A percentile compares a stretch with the other conserved stretches of the same genome.
Evolutionary conservation across 1,140 invertebrate species (phyloP).

Genomic region (Rhizoglyphus robini): DNA sequence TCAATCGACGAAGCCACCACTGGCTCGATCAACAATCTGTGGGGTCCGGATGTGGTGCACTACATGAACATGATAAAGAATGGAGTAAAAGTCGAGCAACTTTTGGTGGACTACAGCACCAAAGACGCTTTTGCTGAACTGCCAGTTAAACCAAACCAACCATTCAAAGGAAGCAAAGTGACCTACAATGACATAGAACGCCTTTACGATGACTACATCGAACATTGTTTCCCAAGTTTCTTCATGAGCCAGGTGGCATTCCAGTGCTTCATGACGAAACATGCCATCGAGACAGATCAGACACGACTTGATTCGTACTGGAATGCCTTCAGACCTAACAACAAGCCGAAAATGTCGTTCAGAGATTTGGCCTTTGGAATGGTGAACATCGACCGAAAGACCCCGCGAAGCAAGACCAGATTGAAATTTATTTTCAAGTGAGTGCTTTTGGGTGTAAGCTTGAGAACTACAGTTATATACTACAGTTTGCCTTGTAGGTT

Average conservation of each 20-base stretch:
- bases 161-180: conserved; percentile 1
- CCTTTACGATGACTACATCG: conserved; percentile 21
- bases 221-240: conserved; percentile 21
- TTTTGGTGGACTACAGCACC: not conserved
- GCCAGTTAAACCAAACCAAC: not conserved
- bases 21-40: not conserved
- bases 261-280: not conserved
- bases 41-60: not conserved
- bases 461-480: too few species aligned
- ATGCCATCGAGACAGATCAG: not conserved
- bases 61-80: not conserved
- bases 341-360: not conserved
- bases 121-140: not conserved
- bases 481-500: too few species aligned
- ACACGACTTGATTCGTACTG: not conserved
- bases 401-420: conserved; percentile 38
- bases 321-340: not conserved
- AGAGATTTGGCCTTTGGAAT: conserved; percentile 31
- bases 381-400: conserved; percentile 39
- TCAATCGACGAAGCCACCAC: not conserved
- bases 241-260: conserved; percentile 12
- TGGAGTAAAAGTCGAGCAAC: not conserved
- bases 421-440: conserved; percentile 46
- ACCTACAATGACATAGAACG: conserved; percentile 11
- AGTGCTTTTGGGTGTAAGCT: too few species aligned